Base-by-base conservation (phyloP, 1,140 invertebrate genomes). In the Phortica variegata region DNA sequence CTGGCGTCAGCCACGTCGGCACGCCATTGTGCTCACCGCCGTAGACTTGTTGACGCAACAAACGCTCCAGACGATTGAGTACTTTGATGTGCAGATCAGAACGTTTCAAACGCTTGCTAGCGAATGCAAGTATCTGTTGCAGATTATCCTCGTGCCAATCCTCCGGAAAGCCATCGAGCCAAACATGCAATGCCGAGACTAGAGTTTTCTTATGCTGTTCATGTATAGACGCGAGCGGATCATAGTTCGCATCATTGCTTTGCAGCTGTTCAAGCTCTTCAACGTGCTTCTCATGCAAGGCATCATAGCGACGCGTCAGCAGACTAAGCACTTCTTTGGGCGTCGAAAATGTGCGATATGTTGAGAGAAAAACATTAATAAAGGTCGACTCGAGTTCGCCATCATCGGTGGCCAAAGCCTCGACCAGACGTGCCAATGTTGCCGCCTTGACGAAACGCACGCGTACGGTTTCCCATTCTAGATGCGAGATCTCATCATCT, bases 381-480 rank as follows among this genome's bases (percentile, higher is more conserved):
- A 97, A 97, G 7, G 93, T 96, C 29, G 93, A 96, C 79, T 98
- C 95, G 56, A 98, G 81, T 78, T 97, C 94, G 21, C 94, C 94
- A 65, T 95, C 90, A 65, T 95, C 91, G 37, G 90, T 93, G 34
- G 91, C 88, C 53, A 97, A 77, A 52, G 91, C 90, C 77, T 97
- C 95, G 15, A 98, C 91, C 44, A 99, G 79, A 60, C 88, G 86
- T 56, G 93, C 88, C 44, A 98, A 82, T 0, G 94, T 96, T n/a
- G 94, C 97, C 2, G 93, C 94, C 80, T 97, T 97, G 31, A 99
- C 85, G 54, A 97, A 91, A 36, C 93, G 84, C 15, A 97, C 91
- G 49, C 95, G 85, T 47, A 98, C 92, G n/a, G 95, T 98, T 81
- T 98, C 95, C 96, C 96, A 99, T 85, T 98, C 95, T 65, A 99